These are phyloP conservation scores for Chymomyza caudatula DNA, from an alignment of 2,888 invertebrate genomes.

Conservation along the genomic window DNA sequence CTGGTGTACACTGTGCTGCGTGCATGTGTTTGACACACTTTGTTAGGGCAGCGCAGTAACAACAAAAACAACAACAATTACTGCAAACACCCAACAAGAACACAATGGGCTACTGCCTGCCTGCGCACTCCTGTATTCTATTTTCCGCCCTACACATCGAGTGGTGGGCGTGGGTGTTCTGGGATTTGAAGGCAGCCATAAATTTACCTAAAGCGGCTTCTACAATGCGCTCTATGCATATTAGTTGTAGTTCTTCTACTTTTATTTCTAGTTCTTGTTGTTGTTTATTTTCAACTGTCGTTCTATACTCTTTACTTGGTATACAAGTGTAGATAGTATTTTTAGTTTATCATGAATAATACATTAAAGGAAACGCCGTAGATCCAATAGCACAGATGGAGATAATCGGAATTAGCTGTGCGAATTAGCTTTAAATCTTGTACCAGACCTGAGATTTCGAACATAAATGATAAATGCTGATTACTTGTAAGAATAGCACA, in stretches of 20 bases:
- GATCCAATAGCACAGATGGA: too few species aligned
- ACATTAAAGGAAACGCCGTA: too few species aligned
- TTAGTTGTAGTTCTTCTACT: conserved; percentile 17
- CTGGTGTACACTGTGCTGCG: conserved; percentile 5
- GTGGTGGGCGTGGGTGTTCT: conserved; percentile 20
- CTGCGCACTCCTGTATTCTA: not conserved
- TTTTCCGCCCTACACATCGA: not conserved
- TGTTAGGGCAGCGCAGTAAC: conserved; percentile 14
- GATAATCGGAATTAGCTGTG: too few species aligned
- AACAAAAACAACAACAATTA: conserved; percentile 28
- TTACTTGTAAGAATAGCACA: too few species aligned
- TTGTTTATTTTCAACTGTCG: not conserved
- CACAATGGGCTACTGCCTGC: not conserved
- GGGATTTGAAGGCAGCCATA: conserved; percentile 59
- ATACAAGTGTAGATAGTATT: not conserved
- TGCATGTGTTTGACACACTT: conserved; percentile 67
- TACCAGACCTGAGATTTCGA: too few species aligned
- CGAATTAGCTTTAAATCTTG: too few species aligned
- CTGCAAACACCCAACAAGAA: conserved; percentile 25
- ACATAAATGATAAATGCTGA: too few species aligned
- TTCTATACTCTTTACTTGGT: not conserved
- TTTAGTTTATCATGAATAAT: not conserved
- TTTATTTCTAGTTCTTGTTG: conserved; percentile 4
- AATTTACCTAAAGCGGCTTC: conserved; percentile 68
- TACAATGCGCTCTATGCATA: conserved; percentile 47